These are phyloP conservation scores for Benitochromis conjunctus DNA, from an alignment of 2,113 vertebrate species.

Conservation along the genomic window DNA sequence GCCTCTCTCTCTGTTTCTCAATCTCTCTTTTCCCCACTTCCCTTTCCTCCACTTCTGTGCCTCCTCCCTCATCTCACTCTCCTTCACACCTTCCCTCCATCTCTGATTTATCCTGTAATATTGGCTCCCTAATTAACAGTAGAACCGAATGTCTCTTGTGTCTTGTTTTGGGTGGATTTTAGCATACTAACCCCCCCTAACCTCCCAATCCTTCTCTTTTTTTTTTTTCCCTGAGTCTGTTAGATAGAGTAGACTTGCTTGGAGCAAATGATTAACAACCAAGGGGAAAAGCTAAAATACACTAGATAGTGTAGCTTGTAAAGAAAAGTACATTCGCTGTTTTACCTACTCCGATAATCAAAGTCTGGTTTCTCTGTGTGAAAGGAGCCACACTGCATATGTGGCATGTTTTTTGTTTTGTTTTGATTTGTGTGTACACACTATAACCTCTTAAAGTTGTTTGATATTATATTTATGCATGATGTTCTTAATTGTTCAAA, in stretches of 20 bases:
- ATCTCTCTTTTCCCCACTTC: slow-evolving; percentile 19
- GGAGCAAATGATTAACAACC: slow-evolving; percentile 61
- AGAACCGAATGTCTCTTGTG: slow-evolving; percentile 61
- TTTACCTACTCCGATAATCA: neutral
- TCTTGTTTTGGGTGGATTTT: slow-evolving; percentile 64
- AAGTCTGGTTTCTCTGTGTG: neutral
- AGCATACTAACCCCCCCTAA: slow-evolving; percentile 55
- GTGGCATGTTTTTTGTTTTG: neutral
- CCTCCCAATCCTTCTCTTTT: slow-evolving; percentile 26
- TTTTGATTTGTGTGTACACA: neutral
- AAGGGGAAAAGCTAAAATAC: slow-evolving; percentile 45
- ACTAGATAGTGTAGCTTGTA: slow-evolving; percentile 35
- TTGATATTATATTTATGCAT: neutral
- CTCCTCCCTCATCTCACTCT: slow-evolving; percentile 37
- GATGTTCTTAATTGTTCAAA: neutral
- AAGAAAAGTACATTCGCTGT: slow-evolving; percentile 16
- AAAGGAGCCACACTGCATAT: neutral
- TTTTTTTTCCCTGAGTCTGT: slow-evolving; percentile 24
- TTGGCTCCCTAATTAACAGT: slow-evolving; percentile 71
- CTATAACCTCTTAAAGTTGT: neutral
- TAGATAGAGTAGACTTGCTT: slow-evolving; percentile 49
- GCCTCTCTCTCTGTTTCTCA: slow-evolving; percentile 29
- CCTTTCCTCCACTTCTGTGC: slow-evolving; percentile 1
- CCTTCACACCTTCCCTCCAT: slow-evolving; percentile 53
- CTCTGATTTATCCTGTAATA: slow-evolving; percentile 74